A percentile compares a stretch with the other conserved stretches of the same genome.
These are phyloP conservation scores for Ctenodactylus gundi DNA, from an alignment of 2,113 vertebrate genomes.

Conservation along the genomic window DNA sequence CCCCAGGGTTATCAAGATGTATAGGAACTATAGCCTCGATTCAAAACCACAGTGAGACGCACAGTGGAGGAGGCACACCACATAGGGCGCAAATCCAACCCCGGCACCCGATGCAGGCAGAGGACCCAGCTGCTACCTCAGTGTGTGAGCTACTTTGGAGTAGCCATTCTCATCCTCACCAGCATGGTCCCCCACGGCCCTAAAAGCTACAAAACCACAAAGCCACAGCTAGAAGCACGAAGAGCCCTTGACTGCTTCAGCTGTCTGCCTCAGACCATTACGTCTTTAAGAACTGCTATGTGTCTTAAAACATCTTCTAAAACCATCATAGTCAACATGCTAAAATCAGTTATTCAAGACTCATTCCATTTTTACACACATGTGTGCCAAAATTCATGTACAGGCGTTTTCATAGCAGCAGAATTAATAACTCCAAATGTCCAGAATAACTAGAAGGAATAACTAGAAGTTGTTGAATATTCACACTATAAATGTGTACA, in stretches of 20 bases:
- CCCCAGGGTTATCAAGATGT: background rate
- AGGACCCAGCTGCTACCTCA: background rate
- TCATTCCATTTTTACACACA: background rate
- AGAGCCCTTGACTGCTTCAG: background rate
- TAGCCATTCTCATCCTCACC: background rate
- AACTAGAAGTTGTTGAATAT: background rate
- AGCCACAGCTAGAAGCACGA: background rate
- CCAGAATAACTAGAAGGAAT: background rate
- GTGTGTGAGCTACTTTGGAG: background rate
- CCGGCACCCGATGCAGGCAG: background rate
- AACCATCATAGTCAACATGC: background rate
- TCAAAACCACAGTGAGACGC: background rate
- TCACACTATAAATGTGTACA: background rate
- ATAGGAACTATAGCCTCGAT: background rate
- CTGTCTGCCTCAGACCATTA: background rate
- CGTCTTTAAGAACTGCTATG: background rate
- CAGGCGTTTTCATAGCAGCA: background rate
- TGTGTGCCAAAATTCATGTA: background rate
- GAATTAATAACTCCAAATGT: background rate
- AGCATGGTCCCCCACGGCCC: background rate
- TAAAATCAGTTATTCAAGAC: slow-evolving; percentile 7
- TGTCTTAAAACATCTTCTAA: background rate
- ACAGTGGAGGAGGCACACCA: background rate
- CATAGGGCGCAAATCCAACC: background rate
- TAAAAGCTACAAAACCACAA: background rate